Evolutionary conservation across 2,888 invertebrate species (phyloP), one percentile per base, ranked within the genome.

Genomic region (Mesorhabditis sp.): DNA sequence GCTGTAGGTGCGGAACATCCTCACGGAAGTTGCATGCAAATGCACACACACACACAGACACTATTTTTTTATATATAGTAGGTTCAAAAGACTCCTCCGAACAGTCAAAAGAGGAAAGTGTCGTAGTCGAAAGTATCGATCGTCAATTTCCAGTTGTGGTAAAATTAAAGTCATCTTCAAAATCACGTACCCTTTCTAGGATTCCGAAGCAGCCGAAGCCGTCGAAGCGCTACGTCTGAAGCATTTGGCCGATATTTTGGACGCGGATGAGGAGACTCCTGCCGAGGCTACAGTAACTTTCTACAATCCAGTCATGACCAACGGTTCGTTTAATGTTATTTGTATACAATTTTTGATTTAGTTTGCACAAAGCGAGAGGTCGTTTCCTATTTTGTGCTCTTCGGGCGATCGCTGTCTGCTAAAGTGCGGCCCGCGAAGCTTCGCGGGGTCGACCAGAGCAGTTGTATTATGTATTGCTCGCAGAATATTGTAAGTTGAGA

Each of bases 391-490:
- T 80, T 80, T 68, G 70, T 78, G 43, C 71, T 76, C 43, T 76
- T 78, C 67, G 78, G 77, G 10, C 70, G 73, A 44, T 65, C 72
- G 13, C 63, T 80, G 45, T 70, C 69, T 10, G 68, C 67, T 4
- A 70, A 69, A 62, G 65, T 66, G 65, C 45, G 71, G 15, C 73
- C 75, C 61, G 72, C 74, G 7, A 67, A 72, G 62, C 65, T 80
- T 28, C 74, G 73, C 61, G 76, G 75, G 58, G 75, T 80, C 2
- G 78, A 78, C 62, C 77, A 77, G 65, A 75, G 72, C 68, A 74
- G 76, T 58, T 80, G 80, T 65, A 68, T 78, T 62, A 76, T 76
- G 76, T 77, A 78, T 67, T 80, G 80, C 67, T 75, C 74, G 50
- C 76, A 77, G 65, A 77, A 78, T 65, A 78, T 74, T 67, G 80